A percentile compares a stretch with the other conserved stretches of the same genome.
phyloP scores from a whole-genome alignment of 2,797 vertebrate genomes.

The Silurus aristotelis region DNA sequence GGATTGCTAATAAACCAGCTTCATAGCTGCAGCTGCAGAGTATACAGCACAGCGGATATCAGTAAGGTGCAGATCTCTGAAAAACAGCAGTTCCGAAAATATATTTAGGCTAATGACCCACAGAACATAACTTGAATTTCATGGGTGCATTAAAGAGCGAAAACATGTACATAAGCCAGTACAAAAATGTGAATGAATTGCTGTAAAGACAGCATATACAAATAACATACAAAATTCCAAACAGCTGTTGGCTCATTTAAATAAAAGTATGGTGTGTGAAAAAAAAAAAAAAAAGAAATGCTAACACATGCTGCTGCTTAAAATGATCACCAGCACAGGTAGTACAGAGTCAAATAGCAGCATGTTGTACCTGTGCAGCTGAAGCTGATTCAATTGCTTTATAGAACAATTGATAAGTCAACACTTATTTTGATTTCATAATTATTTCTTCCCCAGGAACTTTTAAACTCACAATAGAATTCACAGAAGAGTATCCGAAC shows the following conservation, averaged over 20 bases:
- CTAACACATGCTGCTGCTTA: not conserved
- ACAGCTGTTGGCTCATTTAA: not conserved
- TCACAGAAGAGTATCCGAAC: constrained; percentile 99
- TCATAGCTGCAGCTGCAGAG: not conserved
- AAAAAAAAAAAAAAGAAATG: not conserved
- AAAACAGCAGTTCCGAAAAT: not conserved
- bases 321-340: not conserved
- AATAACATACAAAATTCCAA: not conserved
- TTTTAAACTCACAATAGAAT: constrained; percentile 99
- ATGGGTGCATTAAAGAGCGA: not conserved
- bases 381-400: not conserved
- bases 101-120: not conserved
- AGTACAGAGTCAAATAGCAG: not conserved
- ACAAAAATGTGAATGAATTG: not conserved
- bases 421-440: not conserved
- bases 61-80: not conserved
- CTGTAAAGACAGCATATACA: not conserved
- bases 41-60: not conserved
- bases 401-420: too few species aligned
- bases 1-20: not conserved
- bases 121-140: not conserved
- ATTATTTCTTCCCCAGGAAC: constrained; percentile 76
- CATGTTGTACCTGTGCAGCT: not conserved
- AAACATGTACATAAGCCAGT: not conserved
- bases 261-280: not conserved